Conservation (phyloP, 1,140 invertebrate genomes). For the Latrodectus geometricus region DNA sequence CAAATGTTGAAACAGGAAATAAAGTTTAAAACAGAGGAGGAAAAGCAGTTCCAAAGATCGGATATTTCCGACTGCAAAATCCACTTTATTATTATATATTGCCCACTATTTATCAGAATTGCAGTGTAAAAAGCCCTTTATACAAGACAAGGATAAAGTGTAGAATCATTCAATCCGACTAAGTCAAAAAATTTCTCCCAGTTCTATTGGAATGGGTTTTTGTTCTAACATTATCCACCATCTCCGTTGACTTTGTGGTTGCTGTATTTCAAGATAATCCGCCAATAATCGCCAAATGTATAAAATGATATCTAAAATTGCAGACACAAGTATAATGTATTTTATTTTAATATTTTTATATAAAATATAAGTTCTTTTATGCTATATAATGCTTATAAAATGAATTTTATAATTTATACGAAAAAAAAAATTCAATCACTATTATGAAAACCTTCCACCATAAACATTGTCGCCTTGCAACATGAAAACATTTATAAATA, state of each 20-base stretch:
- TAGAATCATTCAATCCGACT: constrained; percentile 22
- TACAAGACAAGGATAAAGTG: constrained; percentile 16
- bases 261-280: neutral
- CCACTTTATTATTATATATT: constrained; percentile 44
- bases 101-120: constrained; percentile 40
- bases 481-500: no score
- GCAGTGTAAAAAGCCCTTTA: constrained; percentile 12
- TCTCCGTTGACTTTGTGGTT: constrained; percentile 16
- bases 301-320: no score
- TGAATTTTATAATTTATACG: no score
- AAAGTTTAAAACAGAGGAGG: neutral
- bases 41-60: neutral
- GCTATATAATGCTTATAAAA: no score
- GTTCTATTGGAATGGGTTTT: constrained; percentile 38
- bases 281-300: constrained; percentile 2
- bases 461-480: no score
- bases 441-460: no score
- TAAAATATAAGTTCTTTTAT: no score
- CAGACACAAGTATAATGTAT: neutral
- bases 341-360: no score
- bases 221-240: constrained; percentile 4
- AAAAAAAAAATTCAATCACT: no score
- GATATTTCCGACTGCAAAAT: constrained; percentile 20
- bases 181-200: constrained; percentile 20
- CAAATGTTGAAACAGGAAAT: no score